Conservation (phyloP, 2,888 invertebrate species). For the Euzophera pinguis region DNA sequence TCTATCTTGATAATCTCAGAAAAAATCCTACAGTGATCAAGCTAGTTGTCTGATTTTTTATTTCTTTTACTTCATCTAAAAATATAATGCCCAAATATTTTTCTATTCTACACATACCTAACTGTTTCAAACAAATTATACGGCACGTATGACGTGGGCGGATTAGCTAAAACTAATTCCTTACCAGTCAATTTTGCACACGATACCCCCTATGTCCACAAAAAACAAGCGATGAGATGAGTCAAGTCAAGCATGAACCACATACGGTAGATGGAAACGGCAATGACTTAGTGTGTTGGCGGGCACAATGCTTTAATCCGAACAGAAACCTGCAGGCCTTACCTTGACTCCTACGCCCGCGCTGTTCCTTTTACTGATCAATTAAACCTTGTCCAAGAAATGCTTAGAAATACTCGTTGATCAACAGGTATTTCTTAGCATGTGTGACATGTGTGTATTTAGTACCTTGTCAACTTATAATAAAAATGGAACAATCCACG, state of each 20-base stretch:
- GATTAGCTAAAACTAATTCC: constrained; percentile 29
- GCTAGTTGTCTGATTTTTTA: no score
- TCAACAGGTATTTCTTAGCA: no score
- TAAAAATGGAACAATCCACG: no score
- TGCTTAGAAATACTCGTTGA: constrained; percentile 20
- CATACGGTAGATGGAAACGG: constrained; percentile 34
- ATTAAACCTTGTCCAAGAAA: constrained; percentile 49
- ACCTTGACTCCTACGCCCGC: constrained; percentile 76
- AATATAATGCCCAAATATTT: no score
- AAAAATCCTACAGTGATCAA: no score
- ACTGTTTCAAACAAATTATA: constrained; percentile 14
- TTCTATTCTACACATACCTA: background rate
- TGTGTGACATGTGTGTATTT: no score
- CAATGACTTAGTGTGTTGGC: constrained; percentile 65
- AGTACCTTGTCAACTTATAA: no score
- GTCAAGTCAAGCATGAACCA: constrained; percentile 30
- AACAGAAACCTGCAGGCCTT: constrained; percentile 71
- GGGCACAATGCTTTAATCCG: constrained; percentile 67
- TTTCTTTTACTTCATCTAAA: no score
- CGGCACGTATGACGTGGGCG: constrained; percentile 34
- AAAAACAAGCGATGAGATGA: constrained; percentile 38
- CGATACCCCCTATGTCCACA: constrained; percentile 32
- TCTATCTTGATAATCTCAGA: no score
- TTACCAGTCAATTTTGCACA: constrained; percentile 33
- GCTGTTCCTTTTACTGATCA: constrained; percentile 59